Evolutionary conservation across 1,140 invertebrate genomes (phyloP).

Genomic region (Drosophila prosaltans): DNA sequence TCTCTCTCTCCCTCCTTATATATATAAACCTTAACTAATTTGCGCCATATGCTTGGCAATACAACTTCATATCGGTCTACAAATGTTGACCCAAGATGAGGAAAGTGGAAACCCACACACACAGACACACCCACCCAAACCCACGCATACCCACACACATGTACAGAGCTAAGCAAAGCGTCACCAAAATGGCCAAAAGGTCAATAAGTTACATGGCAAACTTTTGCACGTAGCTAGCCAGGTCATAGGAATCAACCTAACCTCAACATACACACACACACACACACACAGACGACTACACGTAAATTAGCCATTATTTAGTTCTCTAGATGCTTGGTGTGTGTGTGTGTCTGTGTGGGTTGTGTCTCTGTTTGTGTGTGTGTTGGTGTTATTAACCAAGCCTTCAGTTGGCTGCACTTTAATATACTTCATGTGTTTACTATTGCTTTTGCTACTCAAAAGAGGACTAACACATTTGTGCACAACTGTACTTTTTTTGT

Average conservation of each 20-base stretch:
- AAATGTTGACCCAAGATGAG: conserved; percentile 61
- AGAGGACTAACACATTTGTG: background rate
- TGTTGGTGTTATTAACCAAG: conserved; percentile 1
- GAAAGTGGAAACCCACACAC: conserved; percentile 13
- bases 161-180: background rate
- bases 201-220: conserved; percentile 63
- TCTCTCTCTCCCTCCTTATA: conserved; percentile 2
- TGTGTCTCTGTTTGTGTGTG: background rate
- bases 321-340: conserved; percentile 26
- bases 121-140: conserved; percentile 16
- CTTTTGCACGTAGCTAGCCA: conserved; percentile 47
- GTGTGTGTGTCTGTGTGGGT: background rate
- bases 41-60: conserved; percentile 31
- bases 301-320: conserved; percentile 71
- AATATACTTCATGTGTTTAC: conserved; percentile 41
- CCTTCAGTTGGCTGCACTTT: conserved; percentile 35
- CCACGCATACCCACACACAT: conserved; percentile 9
- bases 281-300: conserved; percentile 30
- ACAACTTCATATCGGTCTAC: conserved; percentile 51
- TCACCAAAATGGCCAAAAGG: conserved; percentile 47
- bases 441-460: background rate
- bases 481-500: background rate
- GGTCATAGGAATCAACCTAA: conserved; percentile 15
- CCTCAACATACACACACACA: conserved; percentile 32
- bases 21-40: conserved; percentile 59